Conservation (phyloP, 2,888 invertebrate species). For the Nephrotoma guestfalica region DNA sequence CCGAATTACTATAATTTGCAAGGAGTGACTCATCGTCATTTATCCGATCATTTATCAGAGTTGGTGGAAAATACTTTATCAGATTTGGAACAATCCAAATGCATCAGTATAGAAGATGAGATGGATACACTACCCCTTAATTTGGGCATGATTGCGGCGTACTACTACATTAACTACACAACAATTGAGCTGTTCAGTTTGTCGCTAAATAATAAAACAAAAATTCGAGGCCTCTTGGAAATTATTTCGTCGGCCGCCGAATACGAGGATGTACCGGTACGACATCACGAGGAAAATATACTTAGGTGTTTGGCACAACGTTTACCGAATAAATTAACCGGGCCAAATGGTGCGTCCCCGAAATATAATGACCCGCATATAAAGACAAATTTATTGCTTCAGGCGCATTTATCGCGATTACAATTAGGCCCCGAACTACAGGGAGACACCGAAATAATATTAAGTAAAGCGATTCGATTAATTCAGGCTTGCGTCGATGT, state of each 20-base stretch:
- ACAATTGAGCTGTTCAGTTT: slow-evolving; percentile 97
- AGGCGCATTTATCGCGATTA: slow-evolving; percentile 88
- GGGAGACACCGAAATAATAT: slow-evolving; percentile 83
- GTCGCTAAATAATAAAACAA: slow-evolving; percentile 92
- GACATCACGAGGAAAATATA: slow-evolving; percentile 89
- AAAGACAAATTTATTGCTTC: slow-evolving; percentile 88
- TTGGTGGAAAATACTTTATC: slow-evolving; percentile 89
- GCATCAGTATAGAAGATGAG: slow-evolving; percentile 95
- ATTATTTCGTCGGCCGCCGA: slow-evolving; percentile 97
- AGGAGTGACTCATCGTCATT: slow-evolving; percentile 89
- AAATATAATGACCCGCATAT: slow-evolving; percentile 94
- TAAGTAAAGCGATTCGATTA: slow-evolving; percentile 66
- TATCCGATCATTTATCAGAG: slow-evolving; percentile 97
- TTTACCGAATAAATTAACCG: slow-evolving; percentile 45
- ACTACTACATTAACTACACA: slow-evolving; percentile 99
- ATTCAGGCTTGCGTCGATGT: slow-evolving; percentile 97
- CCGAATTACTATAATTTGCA: slow-evolving; percentile 99
- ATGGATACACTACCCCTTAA: slow-evolving; percentile 95
- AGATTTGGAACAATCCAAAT: slow-evolving; percentile 91
- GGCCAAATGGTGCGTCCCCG: slow-evolving; percentile 42
- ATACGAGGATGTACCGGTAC: slow-evolving; percentile 84
- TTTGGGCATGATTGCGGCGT: slow-evolving; percentile 99
- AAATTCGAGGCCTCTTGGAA: slow-evolving; percentile 91
- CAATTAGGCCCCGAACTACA: slow-evolving; percentile 93
- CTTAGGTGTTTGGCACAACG: slow-evolving; percentile 43